Percentiles rank a stretch among this genome's conserved stretches.
phyloP scores from a whole-genome alignment of 2,797 vertebrate genomes.

The Siniperca undulata region DNA sequence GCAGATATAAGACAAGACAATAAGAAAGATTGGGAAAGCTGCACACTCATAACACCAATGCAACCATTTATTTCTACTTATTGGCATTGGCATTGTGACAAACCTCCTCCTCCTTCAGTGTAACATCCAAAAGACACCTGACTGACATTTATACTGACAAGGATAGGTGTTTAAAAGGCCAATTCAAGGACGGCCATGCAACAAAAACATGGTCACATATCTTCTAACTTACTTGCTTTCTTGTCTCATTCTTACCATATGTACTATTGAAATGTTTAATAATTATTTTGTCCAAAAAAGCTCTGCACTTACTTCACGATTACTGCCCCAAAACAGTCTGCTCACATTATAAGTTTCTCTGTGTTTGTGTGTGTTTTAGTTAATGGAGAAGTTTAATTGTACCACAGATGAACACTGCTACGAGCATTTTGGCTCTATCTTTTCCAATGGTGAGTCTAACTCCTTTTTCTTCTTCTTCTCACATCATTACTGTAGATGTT shows the following conservation, averaged over 20 bases:
- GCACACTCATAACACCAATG: not conserved
- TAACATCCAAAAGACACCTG: not conserved
- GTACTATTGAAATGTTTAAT: not conserved
- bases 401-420: slow-evolving; percentile 51
- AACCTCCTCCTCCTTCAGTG: not conserved
- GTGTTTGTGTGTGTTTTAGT: slow-evolving; percentile 30
- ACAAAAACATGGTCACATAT: not conserved
- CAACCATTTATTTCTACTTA: not conserved
- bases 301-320: not conserved
- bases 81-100: not conserved
- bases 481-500: not conserved
- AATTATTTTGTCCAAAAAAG: not conserved
- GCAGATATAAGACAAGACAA: not conserved
- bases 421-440: not conserved
- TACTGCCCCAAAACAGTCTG: not conserved
- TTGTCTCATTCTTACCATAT: not conserved
- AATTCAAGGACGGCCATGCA: not conserved
- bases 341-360: slow-evolving; percentile 4
- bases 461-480: not conserved
- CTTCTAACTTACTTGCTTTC: not conserved
- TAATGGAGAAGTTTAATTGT: slow-evolving; percentile 17
- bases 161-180: not conserved
- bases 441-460: slow-evolving; percentile 71
- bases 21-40: not conserved
- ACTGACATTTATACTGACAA: not conserved